Base-by-base conservation (phyloP, 2,888 invertebrate species). In the Scelioninae gen. 1 region DNA sequence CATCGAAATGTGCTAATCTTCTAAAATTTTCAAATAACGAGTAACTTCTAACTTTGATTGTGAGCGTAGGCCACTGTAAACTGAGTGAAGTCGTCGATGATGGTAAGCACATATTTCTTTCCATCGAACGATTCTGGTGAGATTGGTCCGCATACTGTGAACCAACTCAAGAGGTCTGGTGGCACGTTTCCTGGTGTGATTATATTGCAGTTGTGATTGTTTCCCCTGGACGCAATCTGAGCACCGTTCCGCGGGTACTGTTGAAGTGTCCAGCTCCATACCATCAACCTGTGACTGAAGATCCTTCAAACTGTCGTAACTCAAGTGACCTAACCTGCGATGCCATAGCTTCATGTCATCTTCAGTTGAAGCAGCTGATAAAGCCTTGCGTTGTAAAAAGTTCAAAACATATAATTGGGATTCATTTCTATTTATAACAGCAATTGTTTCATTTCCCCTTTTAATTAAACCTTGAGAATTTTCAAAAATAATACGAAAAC, bases 1-100 rank as follows among this genome's bases (percentile, higher is more conserved):
- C 58, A 58, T 3, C 40, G 15, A 29, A 58, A 40, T 23, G 32
- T 31, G 13, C 32, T 53, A 10, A 51, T 51, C 60, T 84, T 86
- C 3, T 51, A 6, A 90, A 6, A 83, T 56, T 68, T 86, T 88
- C 29, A 89, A 84, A 32, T 84, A 84, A 15, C 66, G n/a, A 7
- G 85, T 78, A 4, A 88, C 87, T 74, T 90, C 89, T n/a, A 79
- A 76, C 72, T 89, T 86, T 0, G 51, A n/a, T 51, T 71, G 29
- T 29, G 84, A 2, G 23, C 13, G 10, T 85, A 86, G 7, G 15
- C 32, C 0, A 40, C 69, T 0, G 81, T 77, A 40, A 84, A 86
- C 45, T 88, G 88, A 0, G 88, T 88, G 65, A 76, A 88, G 51
- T 89, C 89, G 51, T 90, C 89, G 10, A 89, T 86, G 38, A 88